Base-by-base conservation (phyloP, 2,797 vertebrate species). In the Coregonus sp. region DNA sequence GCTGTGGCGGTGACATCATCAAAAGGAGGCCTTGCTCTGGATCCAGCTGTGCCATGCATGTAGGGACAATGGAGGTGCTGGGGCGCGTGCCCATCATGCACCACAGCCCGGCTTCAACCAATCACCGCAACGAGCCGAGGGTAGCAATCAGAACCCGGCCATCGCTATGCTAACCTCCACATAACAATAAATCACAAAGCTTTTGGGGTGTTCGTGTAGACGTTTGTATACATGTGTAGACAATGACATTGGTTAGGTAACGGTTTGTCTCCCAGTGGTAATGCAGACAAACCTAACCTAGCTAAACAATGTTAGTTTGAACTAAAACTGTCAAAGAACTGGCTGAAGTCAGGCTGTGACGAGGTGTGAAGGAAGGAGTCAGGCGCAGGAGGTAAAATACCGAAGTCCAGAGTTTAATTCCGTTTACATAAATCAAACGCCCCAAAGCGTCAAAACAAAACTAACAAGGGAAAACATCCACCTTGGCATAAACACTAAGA, bases 71-170 rank as follows among this genome's bases (percentile, higher is more conserved):
- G 70, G 31, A 70, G 75, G 63, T 12, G 16, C 18, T 59, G 63
- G 63, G 63, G 63, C 0, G 11, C 3, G 4, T 31, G 11, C 63
- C 63, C 63, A 66, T 66, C 25, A 66, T 66, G 63, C 29, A 66
- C 25, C 63, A 33, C 67, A 59, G 68, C 37, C 71, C 54, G 70
- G 51, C 66, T 29, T 20, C 75, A 76, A 29, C 29, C 77, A 73
- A 54, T 74, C 59, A 70, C 74, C 70, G 29, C 40, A 75, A 12
- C 50, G 70, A 80, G 78, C 70, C 66, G 72, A 77, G 37, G 70
- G 29, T 61, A 59, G 75, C 63, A 78, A 76, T 84, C 75, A 80
- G 50, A 59, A 67, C 75, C 70, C 61, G 72, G 65, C 72, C 65
- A 47, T 18, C n/a, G 18, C 16, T 59, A 20, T 6, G 56, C n/a